These are phyloP conservation scores for Fregata magnificens DNA, from an alignment of 2,113 vertebrate species.

Conservation along the genomic window DNA sequence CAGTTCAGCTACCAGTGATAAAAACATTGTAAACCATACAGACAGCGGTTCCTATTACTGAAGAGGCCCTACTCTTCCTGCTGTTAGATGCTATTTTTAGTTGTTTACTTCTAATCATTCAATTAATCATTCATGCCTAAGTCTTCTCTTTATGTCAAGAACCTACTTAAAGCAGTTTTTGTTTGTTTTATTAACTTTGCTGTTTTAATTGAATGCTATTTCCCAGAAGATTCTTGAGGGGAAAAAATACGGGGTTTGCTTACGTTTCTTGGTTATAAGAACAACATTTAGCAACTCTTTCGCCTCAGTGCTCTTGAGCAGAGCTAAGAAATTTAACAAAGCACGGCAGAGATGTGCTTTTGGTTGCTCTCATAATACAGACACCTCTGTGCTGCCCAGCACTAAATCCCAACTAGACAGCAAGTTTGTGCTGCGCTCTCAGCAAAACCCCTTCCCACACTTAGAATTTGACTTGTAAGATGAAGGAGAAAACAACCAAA, in stretches of 20 bases:
- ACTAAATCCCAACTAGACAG: background rate
- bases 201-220: background rate
- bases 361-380: background rate
- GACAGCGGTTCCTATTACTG: background rate
- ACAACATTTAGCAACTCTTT: background rate
- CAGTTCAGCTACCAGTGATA: conserved; percentile 14
- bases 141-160: background rate
- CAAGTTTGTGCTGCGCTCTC: background rate
- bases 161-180: background rate
- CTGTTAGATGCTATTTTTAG: conserved; percentile 9
- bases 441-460: background rate
- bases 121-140: conserved; percentile 1
- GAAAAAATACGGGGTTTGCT: background rate
- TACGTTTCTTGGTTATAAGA: background rate
- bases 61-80: conserved; percentile 1
- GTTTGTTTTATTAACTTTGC: background rate
- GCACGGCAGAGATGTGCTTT: background rate
- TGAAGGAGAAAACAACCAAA: background rate
- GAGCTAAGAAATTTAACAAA: background rate
- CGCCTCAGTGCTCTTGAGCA: background rate
- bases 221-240: background rate
- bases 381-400: background rate
- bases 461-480: background rate
- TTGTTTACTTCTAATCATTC: background rate
- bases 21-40: conserved; percentile 1